Base-by-base conservation (phyloP, 2,113 vertebrate genomes). In the Percina caprodes region DNA sequence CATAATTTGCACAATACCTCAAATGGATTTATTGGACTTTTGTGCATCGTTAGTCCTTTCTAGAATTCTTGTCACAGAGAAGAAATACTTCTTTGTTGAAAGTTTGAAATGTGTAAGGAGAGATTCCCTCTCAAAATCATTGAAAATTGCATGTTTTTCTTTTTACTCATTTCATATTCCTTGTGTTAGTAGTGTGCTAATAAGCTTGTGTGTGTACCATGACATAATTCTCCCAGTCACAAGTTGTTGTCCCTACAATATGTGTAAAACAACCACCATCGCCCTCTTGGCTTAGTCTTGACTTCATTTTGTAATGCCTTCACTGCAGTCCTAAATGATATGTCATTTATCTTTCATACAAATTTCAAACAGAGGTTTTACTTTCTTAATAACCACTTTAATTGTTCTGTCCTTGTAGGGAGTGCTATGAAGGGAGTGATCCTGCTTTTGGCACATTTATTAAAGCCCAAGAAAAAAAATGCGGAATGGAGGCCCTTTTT, bases 401-500 rank as follows among this genome's bases (percentile, higher is more conserved):
- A 96, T 96, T 95, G 90, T 94, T 77, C 82, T 88, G 81, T 92
- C 91, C 93, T 95, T 93, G 87, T 84, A 88, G 92, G 77, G 95
- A 92, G 91, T 85, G 94, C 84, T 93, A 93, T 94, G 94, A 94
- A 94, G 86, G 93, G 93, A 94, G 83, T 90, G 88, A 94, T 92
- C 89, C 51, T 95, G 95, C 92, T 94, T 96, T 96, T 95, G 95
- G 93, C 95, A 95, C 96, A 96, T 97, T 96, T 96, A 96, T 97
- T 96, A 97, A 96, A 96, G 95, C 93, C 92, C 92, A 93, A 69
- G 92, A 54, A 72, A 73, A 77, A 68, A 77, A 71, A 77, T 54
- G 52, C 59, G 75, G 69, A 90, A 85, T 79, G 67, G 74, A 85
- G 86, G 59, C 76, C 63, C 70, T 88, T 94, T 95, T 94, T 95